Base-by-base conservation (phyloP, 2,797 vertebrate genomes). In the Coregonus suidteri region DNA sequence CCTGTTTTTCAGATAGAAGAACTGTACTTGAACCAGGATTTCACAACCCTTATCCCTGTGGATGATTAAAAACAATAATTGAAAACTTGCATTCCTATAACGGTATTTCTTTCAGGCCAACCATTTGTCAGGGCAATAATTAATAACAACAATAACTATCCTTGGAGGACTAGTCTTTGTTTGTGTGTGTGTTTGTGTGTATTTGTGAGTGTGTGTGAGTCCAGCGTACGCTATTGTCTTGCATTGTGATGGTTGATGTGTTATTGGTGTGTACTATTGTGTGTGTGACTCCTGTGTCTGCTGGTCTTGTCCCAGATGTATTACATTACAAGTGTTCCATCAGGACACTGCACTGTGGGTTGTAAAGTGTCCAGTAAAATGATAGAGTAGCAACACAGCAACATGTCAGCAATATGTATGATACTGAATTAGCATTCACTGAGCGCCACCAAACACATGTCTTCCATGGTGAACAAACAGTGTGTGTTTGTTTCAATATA, bases 401-500 rank as follows among this genome's bases (percentile, higher is more conserved):
- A 15, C 64, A 14, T 31, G 13, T 66, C 64, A 30, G 11, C 11
- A 11, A 66, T 9, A 4, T 31, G 64, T 11, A 30, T 18, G 51
- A 52, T 11, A 54, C 4, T 4, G 79, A 84, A 81, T 88, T 82
- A 89, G 77, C 80, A 76, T 67, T 77, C 75, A 81, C 79, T 79
- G 79, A 41, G 76, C 82, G 75, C 71, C 59, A 77, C 56, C 69
- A 82, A 69, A 47, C 75, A n/a, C 25, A 71, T 13, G 9, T n/a
- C 9, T 51, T 71, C 69, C 69, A 71, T 13, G 20, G 69, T 81
- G 88, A 84, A 90, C 82, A 91, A 81, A 85, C 77, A 77, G 72
- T 82, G 82, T 66, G 25, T 66, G 41, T 7, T 25, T 3, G 41
- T 41, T 13, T 20, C 1, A 6, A 85, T 83, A 84, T 85, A 78